Base-by-base conservation (phyloP, 2,797 vertebrate genomes). In the Cryptoblepharus egeriae region DNA sequence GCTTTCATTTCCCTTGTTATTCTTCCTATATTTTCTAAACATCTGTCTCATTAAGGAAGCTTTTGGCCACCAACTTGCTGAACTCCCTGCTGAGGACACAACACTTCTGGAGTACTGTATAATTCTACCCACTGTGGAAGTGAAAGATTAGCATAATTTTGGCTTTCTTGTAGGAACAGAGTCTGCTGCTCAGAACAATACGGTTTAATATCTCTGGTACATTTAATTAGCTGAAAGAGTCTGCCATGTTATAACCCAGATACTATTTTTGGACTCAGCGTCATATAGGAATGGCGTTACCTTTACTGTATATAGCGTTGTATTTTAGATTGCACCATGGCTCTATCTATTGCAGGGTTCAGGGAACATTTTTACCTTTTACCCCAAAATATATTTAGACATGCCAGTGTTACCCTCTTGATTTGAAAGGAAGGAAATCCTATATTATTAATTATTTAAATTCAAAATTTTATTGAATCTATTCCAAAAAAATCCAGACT, bases 121-220 rank as follows among this genome's bases (percentile, higher is more conserved):
- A 89, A 91, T 93, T 91, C 91, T 93, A 88, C 75, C 77, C 70
- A 88, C 74, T 88, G 68, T 88, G 70, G 87, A 94, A 92, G 82
- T 87, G 88, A 86, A 91, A 90, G 85, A 92, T 92, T 91, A 93
- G 67, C 87, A 90, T 93, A 91, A 94, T 88, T 93, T 93, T 42
- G 71, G 90, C 61, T 87, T 87, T 92, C 78, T 81, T 30, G 0
- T 72, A 87, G 75, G 86, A 82, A 32, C 85, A 78, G 64, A 85
- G 72, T 88, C 88, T 69, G 83, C 61, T 82, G 84, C 84, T 91
- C 79, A 82, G 75, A 91, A 61, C 55, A 87, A 79, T 28, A 67
- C n/a, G 57, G 90, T 87, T 92, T 87, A 88, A 79, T 85, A 82
- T 88, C 82, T 86, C 85, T 79, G 86, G 26, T 83, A 87, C 35